phyloP scores from a whole-genome alignment of 2,888 invertebrate genomes.

The Nomada fucata region DNA sequence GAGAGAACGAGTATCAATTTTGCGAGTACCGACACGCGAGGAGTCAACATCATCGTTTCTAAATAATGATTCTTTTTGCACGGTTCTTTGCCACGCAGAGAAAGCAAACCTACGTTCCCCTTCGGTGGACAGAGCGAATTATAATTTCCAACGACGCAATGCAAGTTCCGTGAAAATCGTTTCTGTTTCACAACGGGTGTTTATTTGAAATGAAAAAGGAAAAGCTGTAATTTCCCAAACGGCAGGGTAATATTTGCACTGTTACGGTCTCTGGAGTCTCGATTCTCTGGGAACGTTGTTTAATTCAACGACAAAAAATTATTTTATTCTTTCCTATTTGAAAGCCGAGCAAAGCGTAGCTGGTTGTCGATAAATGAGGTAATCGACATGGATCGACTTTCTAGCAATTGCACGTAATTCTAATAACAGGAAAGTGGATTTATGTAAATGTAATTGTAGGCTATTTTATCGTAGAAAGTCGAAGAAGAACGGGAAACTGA shows the following conservation, averaged over 20 bases:
- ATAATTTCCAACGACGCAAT: constrained; percentile 48
- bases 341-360: too few relatives aligned
- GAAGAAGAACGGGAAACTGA: too few relatives aligned
- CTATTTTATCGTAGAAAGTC: too few relatives aligned
- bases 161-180: constrained; percentile 50
- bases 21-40: too few relatives aligned
- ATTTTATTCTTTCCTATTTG: neutral
- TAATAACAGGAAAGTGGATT: neutral
- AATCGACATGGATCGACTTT: too few relatives aligned
- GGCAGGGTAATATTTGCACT: constrained; percentile 50
- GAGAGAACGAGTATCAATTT: too few relatives aligned
- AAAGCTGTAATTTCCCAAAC: constrained; percentile 38
- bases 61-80: constrained; percentile 34
- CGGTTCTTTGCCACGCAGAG: constrained; percentile 42
- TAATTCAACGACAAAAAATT: neutral
- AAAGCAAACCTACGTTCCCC: constrained; percentile 62
- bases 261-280: constrained; percentile 41
- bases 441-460: too few relatives aligned
- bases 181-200: constrained; percentile 38
- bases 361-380: too few relatives aligned
- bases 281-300: neutral
- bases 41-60: neutral
- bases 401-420: too few relatives aligned
- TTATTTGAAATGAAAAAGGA: constrained; percentile 23
- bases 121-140: constrained; percentile 50